Evolutionary conservation across 2,113 vertebrate species (phyloP).

Genomic region (Poecile atricapillus): DNA sequence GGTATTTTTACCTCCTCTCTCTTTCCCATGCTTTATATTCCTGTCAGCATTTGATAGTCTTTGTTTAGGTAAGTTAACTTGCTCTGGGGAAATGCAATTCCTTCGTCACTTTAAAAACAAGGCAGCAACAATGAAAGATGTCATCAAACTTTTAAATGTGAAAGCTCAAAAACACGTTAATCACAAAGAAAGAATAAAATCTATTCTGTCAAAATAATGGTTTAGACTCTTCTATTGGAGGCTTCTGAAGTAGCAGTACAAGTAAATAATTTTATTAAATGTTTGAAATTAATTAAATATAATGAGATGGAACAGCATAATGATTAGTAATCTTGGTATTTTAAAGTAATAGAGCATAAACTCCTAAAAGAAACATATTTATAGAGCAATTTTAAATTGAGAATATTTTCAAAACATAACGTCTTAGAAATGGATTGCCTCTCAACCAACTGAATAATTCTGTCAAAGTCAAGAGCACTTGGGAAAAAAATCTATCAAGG

Average conservation of each 20-base stretch:
- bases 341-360: constrained; percentile 38
- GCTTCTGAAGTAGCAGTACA: background rate
- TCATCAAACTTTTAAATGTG: constrained; percentile 27
- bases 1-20: background rate
- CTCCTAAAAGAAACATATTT: constrained; percentile 29
- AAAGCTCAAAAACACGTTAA: constrained; percentile 1
- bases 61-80: background rate
- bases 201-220: background rate
- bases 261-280: constrained; percentile 40
- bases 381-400: constrained; percentile 8
- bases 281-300: constrained; percentile 51
- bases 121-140: background rate
- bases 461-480: constrained; percentile 6
- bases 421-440: constrained; percentile 22
- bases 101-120: background rate
- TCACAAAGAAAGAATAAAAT: constrained; percentile 12
- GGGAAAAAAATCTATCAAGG: constrained; percentile 24
- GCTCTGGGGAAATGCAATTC: background rate
- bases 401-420: background rate
- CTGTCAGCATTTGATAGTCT: background rate
- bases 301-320: constrained; percentile 58
- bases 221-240: constrained; percentile 3
- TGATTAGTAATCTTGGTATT: constrained; percentile 34
- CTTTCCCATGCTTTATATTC: background rate
- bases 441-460: constrained; percentile 29